phyloP scores from a whole-genome alignment of 2,113 vertebrate genomes.

The Etheostoma cragini region DNA sequence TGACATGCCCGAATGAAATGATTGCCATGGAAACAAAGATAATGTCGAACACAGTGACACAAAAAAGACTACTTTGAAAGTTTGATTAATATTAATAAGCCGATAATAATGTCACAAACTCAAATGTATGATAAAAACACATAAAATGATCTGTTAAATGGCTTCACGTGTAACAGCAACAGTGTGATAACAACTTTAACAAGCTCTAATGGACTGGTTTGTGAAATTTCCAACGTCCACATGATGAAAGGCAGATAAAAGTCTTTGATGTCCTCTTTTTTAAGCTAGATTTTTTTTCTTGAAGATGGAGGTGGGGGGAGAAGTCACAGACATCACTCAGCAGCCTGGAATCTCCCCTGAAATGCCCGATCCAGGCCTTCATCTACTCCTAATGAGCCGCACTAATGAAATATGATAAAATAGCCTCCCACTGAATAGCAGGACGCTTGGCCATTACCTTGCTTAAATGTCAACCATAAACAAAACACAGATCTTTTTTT shows the following conservation, averaged over 20 bases:
- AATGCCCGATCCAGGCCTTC: slow-evolving; percentile 48
- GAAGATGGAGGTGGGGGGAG: slow-evolving; percentile 45
- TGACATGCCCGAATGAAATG: neutral
- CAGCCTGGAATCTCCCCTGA: slow-evolving; percentile 50
- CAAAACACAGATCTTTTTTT: slow-evolving; percentile 40
- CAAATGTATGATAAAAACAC: slow-evolving; percentile 6
- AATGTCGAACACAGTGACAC: neutral
- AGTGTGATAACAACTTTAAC: slow-evolving; percentile 60
- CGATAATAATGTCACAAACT: slow-evolving; percentile 2
- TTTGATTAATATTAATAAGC: slow-evolving; percentile 7
- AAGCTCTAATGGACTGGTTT: slow-evolving; percentile 75
- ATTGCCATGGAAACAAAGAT: neutral
- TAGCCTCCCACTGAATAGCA: slow-evolving; percentile 54
- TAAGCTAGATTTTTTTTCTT: slow-evolving; percentile 28
- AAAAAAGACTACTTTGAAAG: neutral
- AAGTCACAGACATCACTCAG: slow-evolving; percentile 60
- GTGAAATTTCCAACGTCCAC: slow-evolving; percentile 69
- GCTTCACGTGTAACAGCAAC: slow-evolving; percentile 36
- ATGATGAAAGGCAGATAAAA: slow-evolving; percentile 79
- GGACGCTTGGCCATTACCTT: slow-evolving; percentile 35
- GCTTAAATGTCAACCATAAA: slow-evolving; percentile 72
- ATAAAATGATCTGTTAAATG: slow-evolving; percentile 32
- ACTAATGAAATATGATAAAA: slow-evolving; percentile 76
- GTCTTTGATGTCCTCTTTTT: slow-evolving; percentile 69
- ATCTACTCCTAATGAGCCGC: slow-evolving; percentile 72